phyloP scores from a whole-genome alignment of 1,140 invertebrate species.

The Brachionus sp. region DNA sequence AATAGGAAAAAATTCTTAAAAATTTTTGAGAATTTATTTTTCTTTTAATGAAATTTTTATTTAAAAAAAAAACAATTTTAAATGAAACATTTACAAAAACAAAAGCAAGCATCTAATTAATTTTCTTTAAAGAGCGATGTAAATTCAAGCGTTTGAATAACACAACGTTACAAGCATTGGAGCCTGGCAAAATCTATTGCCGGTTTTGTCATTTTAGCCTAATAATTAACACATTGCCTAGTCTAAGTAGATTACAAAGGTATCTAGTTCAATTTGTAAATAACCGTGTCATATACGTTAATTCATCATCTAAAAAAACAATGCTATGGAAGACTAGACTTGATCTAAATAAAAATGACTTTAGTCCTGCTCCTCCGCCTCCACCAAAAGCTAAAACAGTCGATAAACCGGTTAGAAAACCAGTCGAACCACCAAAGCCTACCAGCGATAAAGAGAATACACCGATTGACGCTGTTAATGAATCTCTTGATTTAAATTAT shows the following conservation, averaged over 20 bases:
- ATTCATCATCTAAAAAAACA: slow-evolving; percentile 36
- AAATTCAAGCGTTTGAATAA: slow-evolving; percentile 20
- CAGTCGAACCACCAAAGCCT: neutral
- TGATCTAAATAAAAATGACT: neutral
- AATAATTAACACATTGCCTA: slow-evolving; percentile 34
- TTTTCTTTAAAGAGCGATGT: slow-evolving; percentile 17
- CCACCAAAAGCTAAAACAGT: neutral
- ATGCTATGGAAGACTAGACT: slow-evolving; percentile 35
- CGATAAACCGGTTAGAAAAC: neutral
- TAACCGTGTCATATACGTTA: slow-evolving; percentile 45
- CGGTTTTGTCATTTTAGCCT: slow-evolving; percentile 34
- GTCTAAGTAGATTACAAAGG: slow-evolving; percentile 20
- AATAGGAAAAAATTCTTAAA: too few relatives aligned
- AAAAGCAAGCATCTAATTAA: too few relatives aligned
- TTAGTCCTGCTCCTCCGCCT: neutral
- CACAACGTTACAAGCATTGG: neutral
- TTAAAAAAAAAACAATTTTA: too few relatives aligned
- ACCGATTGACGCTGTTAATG: neutral
- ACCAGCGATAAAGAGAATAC: neutral
- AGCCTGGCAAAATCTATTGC: slow-evolving; percentile 17
- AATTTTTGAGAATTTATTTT: too few relatives aligned
- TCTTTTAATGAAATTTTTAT: too few relatives aligned
- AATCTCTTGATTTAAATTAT: neutral
- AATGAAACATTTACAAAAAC: too few relatives aligned
- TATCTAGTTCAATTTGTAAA: slow-evolving; percentile 42